Evolutionary conservation across 1,140 invertebrate species (phyloP).

Genomic region (Phortica variegata): DNA sequence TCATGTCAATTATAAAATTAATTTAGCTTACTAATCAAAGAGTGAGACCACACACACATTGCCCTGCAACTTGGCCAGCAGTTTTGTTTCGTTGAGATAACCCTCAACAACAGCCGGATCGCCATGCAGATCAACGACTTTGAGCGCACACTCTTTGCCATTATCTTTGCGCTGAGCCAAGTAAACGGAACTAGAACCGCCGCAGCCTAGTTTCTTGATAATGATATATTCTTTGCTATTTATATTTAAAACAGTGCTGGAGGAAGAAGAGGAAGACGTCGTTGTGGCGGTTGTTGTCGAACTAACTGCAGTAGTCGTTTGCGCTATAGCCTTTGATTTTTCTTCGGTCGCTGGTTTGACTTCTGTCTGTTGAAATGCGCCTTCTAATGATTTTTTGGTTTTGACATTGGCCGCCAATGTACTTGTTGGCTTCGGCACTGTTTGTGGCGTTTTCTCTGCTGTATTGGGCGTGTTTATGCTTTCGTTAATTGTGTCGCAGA

Average conservation of each 20-base stretch:
- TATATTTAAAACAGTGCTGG: conserved; percentile 28
- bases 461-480: conserved; percentile 27
- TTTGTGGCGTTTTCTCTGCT: conserved; percentile 16
- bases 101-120: conserved; percentile 72
- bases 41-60: conserved; percentile 82
- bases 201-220: conserved; percentile 43
- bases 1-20: conserved; percentile 1
- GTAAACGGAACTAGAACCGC: conserved; percentile 51
- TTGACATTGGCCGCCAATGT: conserved; percentile 6
- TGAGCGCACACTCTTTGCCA: conserved; percentile 42
- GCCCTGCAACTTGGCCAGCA: conserved; percentile 81
- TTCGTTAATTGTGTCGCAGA: conserved; percentile 49
- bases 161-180: conserved; percentile 34
- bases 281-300: conserved; percentile 1
- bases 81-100: conserved; percentile 87
- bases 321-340: background rate
- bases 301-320: background rate
- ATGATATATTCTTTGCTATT: conserved; percentile 44
- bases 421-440: background rate
- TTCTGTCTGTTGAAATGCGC: conserved; percentile 25
- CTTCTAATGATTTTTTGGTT: conserved; percentile 41
- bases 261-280: conserved; percentile 7
- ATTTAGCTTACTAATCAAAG: conserved; percentile 79
- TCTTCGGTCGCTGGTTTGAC: conserved; percentile 2
- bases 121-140: conserved; percentile 69